phyloP scores from a whole-genome alignment of 2,888 invertebrate species.

The Brenthis ino region DNA sequence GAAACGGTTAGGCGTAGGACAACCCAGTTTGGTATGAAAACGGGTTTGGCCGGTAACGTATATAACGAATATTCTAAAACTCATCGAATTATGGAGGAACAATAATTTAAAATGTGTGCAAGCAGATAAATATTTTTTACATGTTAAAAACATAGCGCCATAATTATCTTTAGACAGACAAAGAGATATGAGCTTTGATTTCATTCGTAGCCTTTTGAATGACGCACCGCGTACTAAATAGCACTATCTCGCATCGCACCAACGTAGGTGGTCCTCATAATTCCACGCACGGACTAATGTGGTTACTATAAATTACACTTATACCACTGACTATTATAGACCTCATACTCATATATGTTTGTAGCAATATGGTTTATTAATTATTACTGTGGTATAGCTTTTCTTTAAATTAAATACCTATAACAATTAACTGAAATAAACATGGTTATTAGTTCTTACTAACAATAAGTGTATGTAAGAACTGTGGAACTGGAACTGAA shows the following conservation, averaged over 20 bases:
- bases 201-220: constrained; percentile 25
- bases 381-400: background rate
- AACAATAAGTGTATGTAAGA: too few species aligned
- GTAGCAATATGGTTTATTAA: background rate
- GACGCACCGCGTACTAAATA: constrained; percentile 29
- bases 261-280: constrained; percentile 44
- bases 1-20: too few species aligned
- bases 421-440: too few species aligned
- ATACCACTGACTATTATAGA: constrained; percentile 30
- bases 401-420: background rate
- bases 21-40: too few species aligned
- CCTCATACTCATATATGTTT: constrained; percentile 23
- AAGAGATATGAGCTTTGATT: constrained; percentile 8
- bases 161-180: constrained; percentile 19
- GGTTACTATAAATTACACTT: constrained; percentile 46
- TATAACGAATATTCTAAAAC: too few species aligned
- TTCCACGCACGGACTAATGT: constrained; percentile 43
- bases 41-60: too few species aligned
- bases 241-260: constrained; percentile 27
- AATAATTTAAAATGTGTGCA: background rate
- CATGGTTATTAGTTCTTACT: too few species aligned
- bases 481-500: too few species aligned
- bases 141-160: constrained; percentile 1
- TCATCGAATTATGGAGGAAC: too few species aligned
- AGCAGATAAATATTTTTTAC: background rate